Conservation (phyloP, 2,888 invertebrate species). For the Pteria penguin region DNA sequence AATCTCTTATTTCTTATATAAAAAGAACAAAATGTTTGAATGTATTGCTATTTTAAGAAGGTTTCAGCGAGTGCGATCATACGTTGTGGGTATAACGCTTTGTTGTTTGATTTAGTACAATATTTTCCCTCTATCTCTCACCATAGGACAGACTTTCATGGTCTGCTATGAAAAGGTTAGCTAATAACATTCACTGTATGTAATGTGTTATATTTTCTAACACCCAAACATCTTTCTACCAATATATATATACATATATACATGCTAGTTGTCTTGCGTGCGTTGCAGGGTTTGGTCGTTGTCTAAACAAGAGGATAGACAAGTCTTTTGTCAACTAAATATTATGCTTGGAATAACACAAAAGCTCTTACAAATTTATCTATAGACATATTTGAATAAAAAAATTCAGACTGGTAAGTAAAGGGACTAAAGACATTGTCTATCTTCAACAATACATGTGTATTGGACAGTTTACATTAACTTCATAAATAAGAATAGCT, state of each 20-base stretch:
- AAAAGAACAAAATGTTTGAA: neutral
- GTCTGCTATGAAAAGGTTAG: constrained; percentile 18
- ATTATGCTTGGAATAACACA: too few species aligned
- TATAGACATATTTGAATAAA: too few species aligned
- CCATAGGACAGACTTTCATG: constrained; percentile 22
- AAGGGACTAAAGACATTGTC: too few species aligned
- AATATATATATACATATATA: constrained; percentile 18
- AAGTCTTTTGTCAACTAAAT: too few species aligned
- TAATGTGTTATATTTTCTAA: constrained; percentile 32
- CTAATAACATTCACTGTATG: constrained; percentile 27
- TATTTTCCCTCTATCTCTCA: constrained; percentile 23
- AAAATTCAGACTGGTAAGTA: too few species aligned
- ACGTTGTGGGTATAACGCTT: neutral
- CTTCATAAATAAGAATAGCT: too few species aligned
- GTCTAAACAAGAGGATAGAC: too few species aligned
- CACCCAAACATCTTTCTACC: constrained; percentile 32
- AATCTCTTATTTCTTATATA: too few species aligned
- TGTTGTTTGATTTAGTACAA: neutral
- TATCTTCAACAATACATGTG: too few species aligned
- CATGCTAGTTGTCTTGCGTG: constrained; percentile 41
- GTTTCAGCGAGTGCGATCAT: neutral
- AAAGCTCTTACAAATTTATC: too few species aligned
- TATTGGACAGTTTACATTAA: too few species aligned
- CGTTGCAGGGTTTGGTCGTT: constrained; percentile 41
- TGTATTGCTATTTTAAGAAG: neutral